Evolutionary conservation across 2,113 vertebrate genomes (phyloP), one percentile per base, ranked within the genome.

Genomic region (Amphiprion ocellaris): DNA sequence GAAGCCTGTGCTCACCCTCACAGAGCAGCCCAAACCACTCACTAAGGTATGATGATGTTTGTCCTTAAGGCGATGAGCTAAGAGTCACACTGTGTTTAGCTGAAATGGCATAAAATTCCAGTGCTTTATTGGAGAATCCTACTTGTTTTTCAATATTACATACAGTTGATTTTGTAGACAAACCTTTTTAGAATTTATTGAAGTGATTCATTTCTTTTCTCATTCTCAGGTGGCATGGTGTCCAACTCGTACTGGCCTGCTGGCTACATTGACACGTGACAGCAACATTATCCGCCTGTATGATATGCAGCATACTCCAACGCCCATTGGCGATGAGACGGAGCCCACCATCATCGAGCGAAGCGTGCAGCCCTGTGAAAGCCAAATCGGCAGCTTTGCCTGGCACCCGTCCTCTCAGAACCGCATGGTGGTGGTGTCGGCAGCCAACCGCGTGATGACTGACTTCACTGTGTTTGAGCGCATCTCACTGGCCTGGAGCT

Each of bases 381-480:
- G 95, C 90, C 95, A 95, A 90, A 97, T 99, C 55, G 97, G 97
- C 85, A 99, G 97, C 41, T 99, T 99, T 61, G 97, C 97, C 12
- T 99, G 98, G 98, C 97, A 99, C 87, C 98, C 97, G 4, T 98
- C 97, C 1, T 96, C 96, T 50, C 98, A 99, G 92, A 99, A 99
- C 88, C 96, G 97, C 86, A 99, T 99, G 98, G 98, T 99, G 56
- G 98, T 98, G 60, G 96, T 99, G 74, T 98, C 98, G 4, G 96
- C 97, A 5, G 94, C 97, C 26, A 98, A 97, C 85, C 95, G 98
- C 10, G 95, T 95, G 84, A 98, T 99, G 98, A 97, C 96, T 0
- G 98, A 99, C 91, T 99, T 99, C 91, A 99, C 97, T 0, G 98
- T 99, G 78, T 99, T 99, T 59, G 98, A 99, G 81, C 97, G 98